phyloP scores from a whole-genome alignment of 53 echinoderm and acorn worm genomes.

The Patiria pectinifera region DNA sequence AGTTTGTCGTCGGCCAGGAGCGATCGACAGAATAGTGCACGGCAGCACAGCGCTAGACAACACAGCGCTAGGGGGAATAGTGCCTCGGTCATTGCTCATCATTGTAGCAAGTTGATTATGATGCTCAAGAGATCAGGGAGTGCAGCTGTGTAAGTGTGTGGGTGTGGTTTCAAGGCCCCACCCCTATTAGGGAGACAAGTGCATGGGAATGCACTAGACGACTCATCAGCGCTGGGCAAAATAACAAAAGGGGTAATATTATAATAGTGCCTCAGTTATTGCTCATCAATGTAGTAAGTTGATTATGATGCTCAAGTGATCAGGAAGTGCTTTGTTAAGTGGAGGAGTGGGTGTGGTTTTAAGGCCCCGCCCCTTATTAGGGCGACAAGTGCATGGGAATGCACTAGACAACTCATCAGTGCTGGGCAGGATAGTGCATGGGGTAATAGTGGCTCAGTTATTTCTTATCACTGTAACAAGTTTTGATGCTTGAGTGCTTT shows the following conservation, averaged over 20 bases:
- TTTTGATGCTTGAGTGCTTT: constrained; percentile 59
- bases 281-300: constrained; percentile 84
- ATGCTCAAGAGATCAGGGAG: constrained; percentile 76
- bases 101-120: constrained; percentile 79
- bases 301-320: constrained; percentile 80
- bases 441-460: constrained; percentile 80
- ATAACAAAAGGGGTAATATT: constrained; percentile 69
- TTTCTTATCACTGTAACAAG: constrained; percentile 82
- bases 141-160: no score
- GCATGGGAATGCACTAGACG: constrained; percentile 8
- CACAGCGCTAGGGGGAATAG: constrained; percentile 75
- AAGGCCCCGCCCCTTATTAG: no score
- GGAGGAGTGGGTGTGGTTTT: no score
- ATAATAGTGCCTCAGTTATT: constrained; percentile 73
- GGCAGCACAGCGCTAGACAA: constrained; percentile 35
- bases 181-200: no score
- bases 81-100: constrained; percentile 81
- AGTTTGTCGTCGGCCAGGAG: constrained; percentile 77
- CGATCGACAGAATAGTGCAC: constrained; percentile 43
- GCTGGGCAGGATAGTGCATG: constrained; percentile 45
- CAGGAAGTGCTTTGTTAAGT: not conserved
- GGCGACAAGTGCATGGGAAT: not conserved
- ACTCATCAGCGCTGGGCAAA: constrained; percentile 31
- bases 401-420: constrained; percentile 21
- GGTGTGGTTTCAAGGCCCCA: no score